Base-by-base conservation (phyloP, 2,888 invertebrate genomes). In the Brassicogethes aeneus region DNA sequence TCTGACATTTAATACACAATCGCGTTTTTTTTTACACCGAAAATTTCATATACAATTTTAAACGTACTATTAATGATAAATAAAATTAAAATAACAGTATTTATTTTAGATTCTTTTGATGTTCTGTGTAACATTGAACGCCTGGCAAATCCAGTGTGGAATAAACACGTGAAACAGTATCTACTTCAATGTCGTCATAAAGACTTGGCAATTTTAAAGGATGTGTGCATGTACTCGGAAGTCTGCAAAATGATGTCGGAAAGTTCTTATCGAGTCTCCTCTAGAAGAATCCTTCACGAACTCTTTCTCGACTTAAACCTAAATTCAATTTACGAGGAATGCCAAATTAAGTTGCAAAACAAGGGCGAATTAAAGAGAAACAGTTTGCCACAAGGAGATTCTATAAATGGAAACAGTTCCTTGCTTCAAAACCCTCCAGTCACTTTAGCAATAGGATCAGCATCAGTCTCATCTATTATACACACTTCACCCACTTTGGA, bases 141-240 rank as follows among this genome's bases (percentile, higher is more conserved):
- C 46, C 70, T 90, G 57, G 79, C 85, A 23, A 88, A 87, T 68
- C 87, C 88, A 33, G 79, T 87, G 8, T 81, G 83, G 61, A 79
- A 80, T 48, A 85, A 84, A 52, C 80, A 85, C 62, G 85, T 90
- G 31, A 88, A 88, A 53, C 84, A 89, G 59, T 80, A 83, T 13
- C 71, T 95, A 47, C 73, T 94, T 12, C 77, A 81, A 44, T 67
- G 82, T 42, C 84, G 85, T 57, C 86, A 86, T 58, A 76, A 77
- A 29, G 75, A 83, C 65, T 81, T 85, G 2, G 74, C 78, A 17
- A 71, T 79, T 46, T 86, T 86, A 68, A 80, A 88, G 68, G 90
- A 91, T 61, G 73, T 88, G 43, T 96, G 96, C 67, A 76, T 95
- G 13, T 96, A 92, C 70, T 93, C 92, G 0, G 95, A 96, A 66